A percentile compares a stretch with the other conserved stretches of the same genome.
phyloP scores from a whole-genome alignment of 2,113 vertebrate species.

The Oncorhynchus masou region DNA sequence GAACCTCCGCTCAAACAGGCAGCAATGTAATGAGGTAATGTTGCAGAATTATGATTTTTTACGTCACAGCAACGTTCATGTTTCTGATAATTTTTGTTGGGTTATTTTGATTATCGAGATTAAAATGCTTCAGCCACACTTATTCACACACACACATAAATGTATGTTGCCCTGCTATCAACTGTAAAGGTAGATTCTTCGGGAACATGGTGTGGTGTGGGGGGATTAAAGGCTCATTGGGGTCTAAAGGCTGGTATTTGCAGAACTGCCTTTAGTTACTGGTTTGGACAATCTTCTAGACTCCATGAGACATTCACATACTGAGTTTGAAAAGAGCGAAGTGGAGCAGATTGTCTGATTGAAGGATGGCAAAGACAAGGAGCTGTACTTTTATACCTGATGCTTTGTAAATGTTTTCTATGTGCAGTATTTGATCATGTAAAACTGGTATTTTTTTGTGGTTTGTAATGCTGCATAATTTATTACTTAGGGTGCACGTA shows the following conservation, averaged over 20 bases:
- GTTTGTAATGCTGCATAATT: conserved; percentile 95
- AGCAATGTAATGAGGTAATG: not conserved
- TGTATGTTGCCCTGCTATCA: not conserved
- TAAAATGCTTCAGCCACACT: not conserved
- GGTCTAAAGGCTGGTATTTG: conserved; percentile 32
- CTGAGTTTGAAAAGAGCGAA: conserved; percentile 42
- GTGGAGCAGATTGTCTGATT: conserved; percentile 29
- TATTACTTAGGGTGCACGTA: conserved; percentile 86
- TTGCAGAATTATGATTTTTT: not conserved
- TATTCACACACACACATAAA: not conserved
- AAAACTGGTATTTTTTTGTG: conserved; percentile 88
- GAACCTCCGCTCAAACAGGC: not conserved
- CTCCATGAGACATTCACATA: conserved; percentile 35
- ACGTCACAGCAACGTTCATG: not conserved
- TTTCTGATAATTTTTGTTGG: not conserved
- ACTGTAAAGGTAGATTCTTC: not conserved
- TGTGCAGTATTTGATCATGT: conserved; percentile 96
- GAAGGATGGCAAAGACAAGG: conserved; percentile 52
- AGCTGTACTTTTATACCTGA: conserved; percentile 88
- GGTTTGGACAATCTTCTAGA: conserved; percentile 50
- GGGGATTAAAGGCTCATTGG: not conserved
- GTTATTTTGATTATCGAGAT: not conserved
- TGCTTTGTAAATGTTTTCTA: conserved; percentile 93
- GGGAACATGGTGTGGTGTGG: not conserved
- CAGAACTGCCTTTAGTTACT: conserved; percentile 49